Evolutionary conservation across 2,888 invertebrate species (phyloP).

Genomic region (Itoplectis maculator): DNA sequence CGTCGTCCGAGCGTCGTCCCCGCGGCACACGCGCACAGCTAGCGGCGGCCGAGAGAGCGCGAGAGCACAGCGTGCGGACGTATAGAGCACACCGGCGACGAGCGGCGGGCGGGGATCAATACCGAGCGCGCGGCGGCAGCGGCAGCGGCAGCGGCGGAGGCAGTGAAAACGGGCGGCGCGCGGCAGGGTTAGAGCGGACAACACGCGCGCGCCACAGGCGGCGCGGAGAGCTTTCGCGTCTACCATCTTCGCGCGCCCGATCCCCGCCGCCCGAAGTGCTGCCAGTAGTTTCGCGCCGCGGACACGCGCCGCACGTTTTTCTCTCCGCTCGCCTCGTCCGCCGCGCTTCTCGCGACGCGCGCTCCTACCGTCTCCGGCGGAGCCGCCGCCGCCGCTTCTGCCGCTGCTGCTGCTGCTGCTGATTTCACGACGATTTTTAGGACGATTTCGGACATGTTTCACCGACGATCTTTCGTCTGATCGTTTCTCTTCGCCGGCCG

Average conservation of each 20-base stretch:
- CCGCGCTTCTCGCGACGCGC: conserved; percentile 43
- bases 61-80: no score
- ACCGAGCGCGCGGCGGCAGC: conserved; percentile 16
- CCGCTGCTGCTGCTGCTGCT: background rate
- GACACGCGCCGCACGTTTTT: conserved; percentile 77
- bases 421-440: no score
- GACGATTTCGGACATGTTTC: conserved; percentile 12
- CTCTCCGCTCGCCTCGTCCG: conserved; percentile 43
- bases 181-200: conserved; percentile 19
- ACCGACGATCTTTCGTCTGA: conserved; percentile 4
- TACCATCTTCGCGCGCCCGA: conserved; percentile 69
- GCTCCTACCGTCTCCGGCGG: conserved; percentile 4
- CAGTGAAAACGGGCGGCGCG: conserved; percentile 41
- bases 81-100: background rate
- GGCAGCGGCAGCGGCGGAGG: conserved; percentile 40
- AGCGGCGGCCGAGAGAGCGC: background rate
- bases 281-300: conserved; percentile 79
- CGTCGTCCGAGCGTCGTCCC: conserved; percentile 28
- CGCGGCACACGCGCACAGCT: conserved; percentile 12
- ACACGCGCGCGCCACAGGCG: conserved; percentile 12
- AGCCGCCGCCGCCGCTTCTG: background rate
- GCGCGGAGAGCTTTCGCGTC: conserved; percentile 26
- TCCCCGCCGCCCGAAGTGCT: conserved; percentile 61
- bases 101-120: background rate
- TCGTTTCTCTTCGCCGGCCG: background rate